Percentiles rank a stretch among this genome's conserved stretches.
Conservation (phyloP, 2,113 vertebrate species). For the Mastomys coucha region DNA sequence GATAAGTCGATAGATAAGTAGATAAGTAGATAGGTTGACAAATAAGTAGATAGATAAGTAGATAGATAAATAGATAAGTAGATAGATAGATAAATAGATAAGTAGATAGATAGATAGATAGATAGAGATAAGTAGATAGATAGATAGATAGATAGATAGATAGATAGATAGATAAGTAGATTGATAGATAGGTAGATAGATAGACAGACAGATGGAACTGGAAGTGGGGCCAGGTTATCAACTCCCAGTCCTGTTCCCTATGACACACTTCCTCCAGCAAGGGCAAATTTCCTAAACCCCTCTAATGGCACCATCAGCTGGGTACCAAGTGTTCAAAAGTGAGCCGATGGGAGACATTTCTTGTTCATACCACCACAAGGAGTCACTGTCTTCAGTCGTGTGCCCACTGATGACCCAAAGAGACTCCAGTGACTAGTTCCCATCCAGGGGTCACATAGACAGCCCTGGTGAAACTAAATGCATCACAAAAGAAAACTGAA, state of each 20-base stretch:
- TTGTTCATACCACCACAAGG: not conserved
- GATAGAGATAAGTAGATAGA: not conserved
- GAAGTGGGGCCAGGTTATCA: not conserved
- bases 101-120: rapidly evolving
- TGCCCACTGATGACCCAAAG: not conserved
- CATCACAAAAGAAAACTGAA: not conserved
- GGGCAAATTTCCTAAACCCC: not conserved
- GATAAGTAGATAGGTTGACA: too few species aligned
- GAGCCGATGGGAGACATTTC: not conserved
- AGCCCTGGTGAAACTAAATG: not conserved
- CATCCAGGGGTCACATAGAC: not conserved
- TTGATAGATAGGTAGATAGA: not conserved
- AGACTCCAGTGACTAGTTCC: not conserved
- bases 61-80: too few species aligned
- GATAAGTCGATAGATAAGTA: not conserved
- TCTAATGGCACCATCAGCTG: not conserved
- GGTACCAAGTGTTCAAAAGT: not conserved
- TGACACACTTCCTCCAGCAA: not conserved
- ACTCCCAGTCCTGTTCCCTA: not conserved
- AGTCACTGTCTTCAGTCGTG: not conserved
- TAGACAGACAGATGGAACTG: not conserved
- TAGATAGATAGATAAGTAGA: too few species aligned
- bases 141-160: too few species aligned
- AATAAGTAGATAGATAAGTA: too few species aligned
- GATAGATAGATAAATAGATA: not conserved